These are phyloP conservation scores for Piliocolobus tephrosceles DNA, from an alignment of 2,113 vertebrate genomes.

Conservation along the genomic window DNA sequence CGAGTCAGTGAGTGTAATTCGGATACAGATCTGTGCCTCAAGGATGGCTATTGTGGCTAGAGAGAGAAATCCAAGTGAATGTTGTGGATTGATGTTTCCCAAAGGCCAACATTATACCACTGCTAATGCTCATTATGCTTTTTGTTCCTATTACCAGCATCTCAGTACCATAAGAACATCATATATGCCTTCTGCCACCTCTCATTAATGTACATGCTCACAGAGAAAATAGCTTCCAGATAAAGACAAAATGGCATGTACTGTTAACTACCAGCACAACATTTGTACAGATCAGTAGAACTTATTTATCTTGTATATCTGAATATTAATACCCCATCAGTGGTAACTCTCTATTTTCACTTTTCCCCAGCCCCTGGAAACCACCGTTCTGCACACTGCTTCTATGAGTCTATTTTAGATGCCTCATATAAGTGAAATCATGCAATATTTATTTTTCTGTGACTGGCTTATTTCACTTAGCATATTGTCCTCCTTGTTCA, in stretches of 20 bases:
- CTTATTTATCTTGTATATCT: not conserved
- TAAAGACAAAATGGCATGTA: not conserved
- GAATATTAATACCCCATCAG: not conserved
- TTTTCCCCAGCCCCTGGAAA: rapidly evolving
- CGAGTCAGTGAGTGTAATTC: not conserved
- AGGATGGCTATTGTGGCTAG: not conserved
- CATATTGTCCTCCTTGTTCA: not conserved
- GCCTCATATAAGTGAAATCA: not conserved
- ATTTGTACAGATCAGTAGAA: not conserved
- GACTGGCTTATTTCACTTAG: not conserved
- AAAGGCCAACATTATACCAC: not conserved
- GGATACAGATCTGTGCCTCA: not conserved
- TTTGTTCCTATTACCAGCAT: not conserved
- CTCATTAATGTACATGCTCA: not conserved
- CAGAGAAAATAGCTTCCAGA: not conserved
- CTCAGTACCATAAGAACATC: not conserved
- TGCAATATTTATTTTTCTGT: not conserved
- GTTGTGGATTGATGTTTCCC: not conserved
- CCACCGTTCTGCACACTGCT: not conserved
- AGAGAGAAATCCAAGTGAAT: not conserved
- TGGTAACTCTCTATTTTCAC: not conserved
- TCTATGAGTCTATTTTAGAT: not conserved
- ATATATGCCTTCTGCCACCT: not conserved
- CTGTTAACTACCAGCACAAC: not conserved
- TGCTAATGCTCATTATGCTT: not conserved